A percentile compares a stretch with the other conserved stretches of the same genome.
Conservation (phyloP, 2,888 invertebrate species). For the Trachelus stipa region DNA sequence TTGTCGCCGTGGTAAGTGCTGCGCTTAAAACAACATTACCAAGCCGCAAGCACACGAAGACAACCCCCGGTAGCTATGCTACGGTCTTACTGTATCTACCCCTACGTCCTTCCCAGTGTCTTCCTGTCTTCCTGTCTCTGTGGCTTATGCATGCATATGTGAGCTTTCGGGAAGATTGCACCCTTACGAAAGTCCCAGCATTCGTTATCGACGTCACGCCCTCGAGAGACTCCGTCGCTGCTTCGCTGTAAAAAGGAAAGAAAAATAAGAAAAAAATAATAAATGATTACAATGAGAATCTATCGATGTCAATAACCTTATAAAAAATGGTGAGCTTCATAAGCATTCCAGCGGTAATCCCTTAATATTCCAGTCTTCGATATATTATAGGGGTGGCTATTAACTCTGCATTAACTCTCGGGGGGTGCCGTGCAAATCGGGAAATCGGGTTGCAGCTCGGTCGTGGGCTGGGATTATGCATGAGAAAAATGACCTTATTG, state of each 20-base stretch:
- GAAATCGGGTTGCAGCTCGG: constrained; percentile 29
- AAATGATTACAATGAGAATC: background rate
- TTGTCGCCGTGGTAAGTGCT: constrained; percentile 60
- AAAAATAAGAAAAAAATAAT: background rate
- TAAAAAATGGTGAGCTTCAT: background rate
- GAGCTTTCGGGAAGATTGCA: background rate
- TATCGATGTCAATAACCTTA: background rate
- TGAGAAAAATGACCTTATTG: constrained; percentile 58
- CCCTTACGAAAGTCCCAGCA: background rate
- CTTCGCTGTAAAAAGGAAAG: background rate
- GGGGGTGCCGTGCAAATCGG: constrained; percentile 40
- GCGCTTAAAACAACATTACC: constrained; percentile 60
- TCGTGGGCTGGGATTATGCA: constrained; percentile 47
- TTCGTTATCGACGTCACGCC: background rate
- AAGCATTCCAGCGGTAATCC: constrained; percentile 39
- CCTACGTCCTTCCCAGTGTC: background rate
- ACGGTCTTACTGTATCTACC: background rate
- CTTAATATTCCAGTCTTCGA: constrained; percentile 55
- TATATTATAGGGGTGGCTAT: constrained; percentile 54
- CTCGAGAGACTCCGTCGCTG: background rate
- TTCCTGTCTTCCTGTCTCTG: background rate
- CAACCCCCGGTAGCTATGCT: background rate
- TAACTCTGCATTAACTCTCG: constrained; percentile 56
- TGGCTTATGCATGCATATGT: background rate
- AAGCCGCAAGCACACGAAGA: constrained; percentile 46